phyloP scores from a whole-genome alignment of 2,888 invertebrate species.

The Patella depressa region DNA sequence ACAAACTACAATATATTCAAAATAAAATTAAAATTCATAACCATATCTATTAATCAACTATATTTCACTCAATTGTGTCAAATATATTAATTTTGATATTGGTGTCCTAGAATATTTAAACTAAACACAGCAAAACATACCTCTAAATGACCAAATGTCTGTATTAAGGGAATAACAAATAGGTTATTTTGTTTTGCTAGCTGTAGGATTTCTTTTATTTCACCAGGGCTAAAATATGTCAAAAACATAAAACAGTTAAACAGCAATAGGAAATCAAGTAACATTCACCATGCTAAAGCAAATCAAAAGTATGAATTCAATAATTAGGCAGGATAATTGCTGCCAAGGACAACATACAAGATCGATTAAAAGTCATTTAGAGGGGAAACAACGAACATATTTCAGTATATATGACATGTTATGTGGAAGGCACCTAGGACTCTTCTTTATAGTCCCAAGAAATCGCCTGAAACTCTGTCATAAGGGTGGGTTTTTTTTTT shows the following conservation, averaged over 20 bases:
- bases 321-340: no score
- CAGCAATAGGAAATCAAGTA: neutral
- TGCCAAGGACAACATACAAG: no score
- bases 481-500: no score
- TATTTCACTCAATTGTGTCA: neutral
- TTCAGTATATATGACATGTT: no score
- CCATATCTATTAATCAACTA: neutral
- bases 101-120: neutral
- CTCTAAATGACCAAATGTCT: conserved; percentile 89
- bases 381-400: no score
- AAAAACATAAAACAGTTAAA: neutral
- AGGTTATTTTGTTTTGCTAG: conserved; percentile 78
- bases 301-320: neutral
- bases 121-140: conserved; percentile 41
- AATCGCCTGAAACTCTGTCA: no score
- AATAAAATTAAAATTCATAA: conserved; percentile 7
- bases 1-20: conserved; percentile 73
- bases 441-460: no score
- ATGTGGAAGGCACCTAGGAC: no score
- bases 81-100: neutral
- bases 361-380: no score
- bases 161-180: conserved; percentile 84
- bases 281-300: neutral
- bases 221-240: conserved; percentile 52
- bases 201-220: conserved; percentile 75